These are phyloP conservation scores for Aspidoscelis tigris DNA, from an alignment of 2,113 vertebrate genomes.

Conservation along the genomic window DNA sequence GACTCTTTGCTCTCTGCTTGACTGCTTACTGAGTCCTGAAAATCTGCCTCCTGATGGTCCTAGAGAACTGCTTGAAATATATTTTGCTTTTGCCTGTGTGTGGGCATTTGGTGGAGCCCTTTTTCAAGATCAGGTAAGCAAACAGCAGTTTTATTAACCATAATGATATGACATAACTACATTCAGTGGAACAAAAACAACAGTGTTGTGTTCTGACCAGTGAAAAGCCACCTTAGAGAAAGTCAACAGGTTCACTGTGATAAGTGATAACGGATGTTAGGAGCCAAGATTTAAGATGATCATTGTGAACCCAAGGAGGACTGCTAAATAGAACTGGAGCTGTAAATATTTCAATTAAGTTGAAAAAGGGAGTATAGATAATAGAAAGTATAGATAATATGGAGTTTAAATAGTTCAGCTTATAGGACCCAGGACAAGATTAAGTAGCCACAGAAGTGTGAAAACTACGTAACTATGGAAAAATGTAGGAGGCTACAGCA, in stretches of 20 bases:
- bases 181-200: background rate
- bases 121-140: slow-evolving; percentile 67
- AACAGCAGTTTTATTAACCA: background rate
- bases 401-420: too few relatives aligned
- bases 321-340: background rate
- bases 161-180: background rate
- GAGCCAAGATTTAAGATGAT: background rate
- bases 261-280: background rate
- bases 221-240: background rate
- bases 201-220: background rate
- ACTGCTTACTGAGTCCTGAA: slow-evolving; percentile 72
- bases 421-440: too few relatives aligned
- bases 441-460: background rate
- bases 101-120: slow-evolving; percentile 69
- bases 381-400: background rate
- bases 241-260: background rate
- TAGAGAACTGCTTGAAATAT: slow-evolving; percentile 66
- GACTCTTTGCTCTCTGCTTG: slow-evolving; percentile 69
- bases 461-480: background rate
- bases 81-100: slow-evolving; percentile 73
- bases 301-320: background rate
- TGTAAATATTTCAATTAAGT: background rate
- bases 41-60: slow-evolving; percentile 68
- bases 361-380: background rate
- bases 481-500: too few relatives aligned